Evolutionary conservation across 2,888 invertebrate species (phyloP), one percentile per base, ranked within the genome.

Genomic region (Callyntrura guangdongensis): DNA sequence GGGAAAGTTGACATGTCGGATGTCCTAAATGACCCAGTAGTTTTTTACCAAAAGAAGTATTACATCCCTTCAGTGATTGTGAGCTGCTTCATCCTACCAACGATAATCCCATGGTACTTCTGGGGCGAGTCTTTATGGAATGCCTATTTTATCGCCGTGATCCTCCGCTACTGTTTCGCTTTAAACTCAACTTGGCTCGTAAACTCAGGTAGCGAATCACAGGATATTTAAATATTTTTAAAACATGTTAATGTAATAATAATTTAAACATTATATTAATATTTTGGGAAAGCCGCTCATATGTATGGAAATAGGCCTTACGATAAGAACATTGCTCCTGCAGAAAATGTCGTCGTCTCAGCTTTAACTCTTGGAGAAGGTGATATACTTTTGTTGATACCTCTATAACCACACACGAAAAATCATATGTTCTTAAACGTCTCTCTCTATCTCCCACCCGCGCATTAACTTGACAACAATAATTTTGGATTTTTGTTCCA

Each of bases 131-230:
- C 96, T 0, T 94, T 97, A 12, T 96, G 97, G 95, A 96, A 96
- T 94, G 97, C 98, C 4, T 98, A 98, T 95, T 97, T 97, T 95
- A 96, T 98, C 5, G 97, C 97, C 94, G 96, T 96, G 0, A 96
- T 98, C 91, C 96, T 97, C 93, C 96, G 99, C 72, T 99, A 98
- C 95, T 97, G 97, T 83, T 95, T 97, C 92, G 97, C 97, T 0
- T 96, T 99, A 9, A 98, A 99, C 95, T 97, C 98, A 93, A 99
- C 99, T 0, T 99, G 97, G 96, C 96, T 97, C 94, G 98, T 99
- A n/a, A 99, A 99, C 95, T 98, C 98, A n/a, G n/a, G n/a, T n/a
- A n/a, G n/a, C n/a, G n/a, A n/a, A n/a, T n/a, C n/a, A n/a, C n/a
- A n/a, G n/a, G n/a, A n/a, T n/a, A 36, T 36, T 36, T 36, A 4